These are phyloP conservation scores for Pandemis corylana DNA, from an alignment of 2,888 invertebrate genomes.

Conservation along the genomic window DNA sequence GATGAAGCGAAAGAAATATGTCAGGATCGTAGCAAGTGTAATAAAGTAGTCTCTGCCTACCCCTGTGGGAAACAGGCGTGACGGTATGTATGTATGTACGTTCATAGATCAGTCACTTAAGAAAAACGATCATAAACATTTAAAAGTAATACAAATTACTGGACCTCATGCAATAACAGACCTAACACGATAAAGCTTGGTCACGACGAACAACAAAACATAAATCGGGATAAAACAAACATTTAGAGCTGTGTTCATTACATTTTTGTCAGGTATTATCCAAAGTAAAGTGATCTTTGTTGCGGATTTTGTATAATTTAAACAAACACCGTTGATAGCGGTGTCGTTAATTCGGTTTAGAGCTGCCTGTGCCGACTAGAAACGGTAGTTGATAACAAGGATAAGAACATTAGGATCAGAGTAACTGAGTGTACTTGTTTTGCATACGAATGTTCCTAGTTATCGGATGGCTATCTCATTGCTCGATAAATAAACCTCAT, in stretches of 20 bases:
- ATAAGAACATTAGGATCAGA: background rate
- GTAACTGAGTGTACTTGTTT: background rate
- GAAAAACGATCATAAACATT: too few species aligned
- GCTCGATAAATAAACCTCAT: background rate
- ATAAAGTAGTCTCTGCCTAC: too few species aligned
- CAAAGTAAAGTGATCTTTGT: conserved; percentile 11
- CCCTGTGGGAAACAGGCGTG: too few species aligned
- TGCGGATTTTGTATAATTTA: conserved; percentile 27
- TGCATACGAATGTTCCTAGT: conserved; percentile 1
- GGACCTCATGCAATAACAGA: background rate
- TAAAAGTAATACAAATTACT: background rate
- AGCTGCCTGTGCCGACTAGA: background rate
- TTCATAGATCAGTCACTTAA: too few species aligned
- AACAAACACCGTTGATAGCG: conserved; percentile 20
- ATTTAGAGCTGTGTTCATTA: background rate
- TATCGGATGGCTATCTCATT: background rate
- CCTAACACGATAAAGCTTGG: background rate
- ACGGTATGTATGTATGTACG: too few species aligned
- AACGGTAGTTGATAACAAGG: background rate
- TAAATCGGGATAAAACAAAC: background rate
- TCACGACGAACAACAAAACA: background rate
- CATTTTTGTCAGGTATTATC: conserved; percentile 6
- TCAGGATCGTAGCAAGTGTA: too few species aligned
- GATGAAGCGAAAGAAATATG: too few species aligned
- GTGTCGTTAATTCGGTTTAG: conserved; percentile 7